Evolutionary conservation across 2,888 invertebrate species (phyloP).

Genomic region (Ametastegia equiseti): DNA sequence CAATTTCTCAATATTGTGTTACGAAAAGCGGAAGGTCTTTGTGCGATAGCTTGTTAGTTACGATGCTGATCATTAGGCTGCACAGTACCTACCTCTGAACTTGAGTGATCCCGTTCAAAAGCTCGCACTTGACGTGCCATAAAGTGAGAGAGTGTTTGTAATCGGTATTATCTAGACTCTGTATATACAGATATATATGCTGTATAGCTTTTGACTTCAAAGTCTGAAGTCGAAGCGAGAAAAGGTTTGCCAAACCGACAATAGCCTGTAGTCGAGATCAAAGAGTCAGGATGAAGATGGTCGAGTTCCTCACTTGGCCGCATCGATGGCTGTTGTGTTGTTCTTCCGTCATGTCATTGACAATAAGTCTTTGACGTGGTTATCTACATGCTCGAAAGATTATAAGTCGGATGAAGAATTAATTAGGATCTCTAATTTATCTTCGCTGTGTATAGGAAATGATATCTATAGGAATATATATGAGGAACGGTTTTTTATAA

Average conservation of each 20-base stretch:
- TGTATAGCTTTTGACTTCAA: background rate
- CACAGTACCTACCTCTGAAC: conserved; percentile 8
- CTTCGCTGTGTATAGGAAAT: no score
- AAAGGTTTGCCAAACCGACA: background rate
- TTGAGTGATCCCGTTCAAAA: background rate
- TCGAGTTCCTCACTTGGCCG: background rate
- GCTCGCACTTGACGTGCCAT: background rate
- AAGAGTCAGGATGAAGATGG: background rate
- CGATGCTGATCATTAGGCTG: conserved; percentile 5
- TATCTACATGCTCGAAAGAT: background rate
- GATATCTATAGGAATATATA: background rate
- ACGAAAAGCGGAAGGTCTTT: background rate
- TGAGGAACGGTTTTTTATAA: background rate
- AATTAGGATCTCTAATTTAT: background rate
- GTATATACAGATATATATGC: no score
- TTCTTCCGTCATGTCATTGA: background rate
- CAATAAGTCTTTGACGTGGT: background rate
- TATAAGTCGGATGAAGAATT: background rate
- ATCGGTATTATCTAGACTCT: background rate
- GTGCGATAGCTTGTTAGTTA: conserved; percentile 17
- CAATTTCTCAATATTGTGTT: background rate
- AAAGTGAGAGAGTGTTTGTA: background rate
- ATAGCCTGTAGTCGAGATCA: no score
- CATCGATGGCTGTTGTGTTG: background rate
- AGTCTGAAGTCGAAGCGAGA: background rate